Conservation (phyloP, 1,140 invertebrate genomes). For the Solenopsis invicta region DNA sequence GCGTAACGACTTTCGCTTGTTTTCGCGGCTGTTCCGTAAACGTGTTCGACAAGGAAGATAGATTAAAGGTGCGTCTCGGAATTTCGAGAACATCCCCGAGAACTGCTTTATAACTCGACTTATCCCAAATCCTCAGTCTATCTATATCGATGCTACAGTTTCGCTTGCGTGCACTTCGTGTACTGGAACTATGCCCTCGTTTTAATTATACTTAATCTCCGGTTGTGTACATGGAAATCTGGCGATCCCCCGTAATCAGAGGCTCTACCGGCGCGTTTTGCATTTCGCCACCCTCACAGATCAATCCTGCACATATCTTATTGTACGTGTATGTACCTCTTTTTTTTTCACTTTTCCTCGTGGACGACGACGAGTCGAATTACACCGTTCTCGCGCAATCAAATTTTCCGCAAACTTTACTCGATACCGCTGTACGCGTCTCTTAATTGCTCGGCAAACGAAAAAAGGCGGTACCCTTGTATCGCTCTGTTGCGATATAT, state of each 20-base stretch:
- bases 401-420: slow-evolving; percentile 35
- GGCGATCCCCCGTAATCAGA: slow-evolving; percentile 50
- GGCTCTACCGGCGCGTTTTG: slow-evolving; percentile 7
- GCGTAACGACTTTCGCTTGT: slow-evolving; percentile 7
- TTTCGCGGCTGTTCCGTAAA: slow-evolving; percentile 42
- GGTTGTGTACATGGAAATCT: slow-evolving; percentile 4
- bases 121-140: slow-evolving; percentile 55
- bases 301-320: slow-evolving; percentile 9
- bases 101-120: slow-evolving; percentile 45
- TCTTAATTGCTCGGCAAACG: background rate
- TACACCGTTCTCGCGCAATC: slow-evolving; percentile 34
- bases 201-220: slow-evolving; percentile 72
- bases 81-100: background rate
- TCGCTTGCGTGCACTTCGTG: slow-evolving; percentile 3
- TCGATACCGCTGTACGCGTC: background rate
- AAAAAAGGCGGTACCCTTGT: background rate
- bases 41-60: slow-evolving; percentile 37
- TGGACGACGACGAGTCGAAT: slow-evolving; percentile 39
- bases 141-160: background rate
- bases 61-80: slow-evolving; percentile 51
- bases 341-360: slow-evolving; percentile 19
- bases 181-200: background rate
- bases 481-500: slow-evolving; percentile 26
- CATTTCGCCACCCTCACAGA: slow-evolving; percentile 13
- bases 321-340: background rate